Percentiles rank a stretch among this genome's conserved stretches.
Evolutionary conservation across 2,888 invertebrate genomes (phyloP).

Genomic region (Elegia similella): DNA sequence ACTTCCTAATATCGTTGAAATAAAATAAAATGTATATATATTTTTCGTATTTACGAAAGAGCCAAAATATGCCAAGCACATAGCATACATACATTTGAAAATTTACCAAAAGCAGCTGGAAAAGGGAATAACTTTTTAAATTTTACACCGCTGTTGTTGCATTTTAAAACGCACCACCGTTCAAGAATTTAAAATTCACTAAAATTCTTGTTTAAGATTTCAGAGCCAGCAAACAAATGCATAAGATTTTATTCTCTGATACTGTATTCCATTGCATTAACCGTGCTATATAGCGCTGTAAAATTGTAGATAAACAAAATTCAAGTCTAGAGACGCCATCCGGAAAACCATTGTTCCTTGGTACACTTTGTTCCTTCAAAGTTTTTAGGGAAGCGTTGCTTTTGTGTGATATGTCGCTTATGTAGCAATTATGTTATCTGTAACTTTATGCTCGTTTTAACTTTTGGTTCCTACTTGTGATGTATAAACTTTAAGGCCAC

Average conservation of each 20-base stretch:
- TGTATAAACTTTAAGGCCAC: not conserved
- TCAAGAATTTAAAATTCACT: slow-evolving; percentile 5
- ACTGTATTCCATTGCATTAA: slow-evolving; percentile 13
- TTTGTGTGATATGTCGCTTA: slow-evolving; percentile 13
- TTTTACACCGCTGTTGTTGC: not conserved
- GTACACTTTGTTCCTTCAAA: slow-evolving; percentile 7
- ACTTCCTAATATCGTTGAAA: no score
- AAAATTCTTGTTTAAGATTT: not conserved
- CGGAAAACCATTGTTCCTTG: slow-evolving; percentile 5
- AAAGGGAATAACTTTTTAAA: not conserved
- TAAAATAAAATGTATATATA: no score
- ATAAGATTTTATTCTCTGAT: slow-evolving; percentile 1
- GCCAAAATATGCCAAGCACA: no score
- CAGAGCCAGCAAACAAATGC: not conserved
- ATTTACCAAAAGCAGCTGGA: not conserved
- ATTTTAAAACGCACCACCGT: not conserved
- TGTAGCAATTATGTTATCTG: slow-evolving; percentile 12
- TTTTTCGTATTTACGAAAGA: no score
- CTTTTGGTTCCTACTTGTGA: not conserved
- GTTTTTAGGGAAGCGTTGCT: slow-evolving; percentile 4
- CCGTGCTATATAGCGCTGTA: slow-evolving; percentile 6
- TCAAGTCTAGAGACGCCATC: slow-evolving; percentile 6
- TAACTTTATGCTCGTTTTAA: slow-evolving; percentile 7
- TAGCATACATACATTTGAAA: not conserved
- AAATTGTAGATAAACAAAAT: slow-evolving; percentile 14